These are phyloP conservation scores for Chelonoidis abingdonii DNA, from an alignment of 2,113 vertebrate species.

Conservation along the genomic window DNA sequence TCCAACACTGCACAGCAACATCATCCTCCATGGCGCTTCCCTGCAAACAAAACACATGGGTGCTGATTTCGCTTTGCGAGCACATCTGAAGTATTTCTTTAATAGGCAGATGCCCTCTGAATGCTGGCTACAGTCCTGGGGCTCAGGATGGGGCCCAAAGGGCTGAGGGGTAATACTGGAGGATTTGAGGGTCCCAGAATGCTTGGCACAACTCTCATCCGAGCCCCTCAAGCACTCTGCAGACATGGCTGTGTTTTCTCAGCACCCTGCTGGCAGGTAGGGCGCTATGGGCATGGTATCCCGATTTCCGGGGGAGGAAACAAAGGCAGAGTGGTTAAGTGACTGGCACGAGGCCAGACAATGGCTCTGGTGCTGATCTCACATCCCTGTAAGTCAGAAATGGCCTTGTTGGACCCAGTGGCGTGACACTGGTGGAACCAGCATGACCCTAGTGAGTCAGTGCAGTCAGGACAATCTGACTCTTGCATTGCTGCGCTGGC, in stretches of 20 bases:
- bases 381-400: accelerated
- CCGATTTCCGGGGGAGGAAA: not conserved
- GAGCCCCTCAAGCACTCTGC: not conserved
- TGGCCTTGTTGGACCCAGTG: not conserved
- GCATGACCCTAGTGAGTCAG: not conserved
- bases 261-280: not conserved
- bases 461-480: not conserved
- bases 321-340: not conserved
- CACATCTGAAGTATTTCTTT: not conserved
- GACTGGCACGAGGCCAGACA: not conserved
- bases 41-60: too few species aligned
- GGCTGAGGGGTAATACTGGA: not conserved
- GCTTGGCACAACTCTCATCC: not conserved
- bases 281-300: not conserved
- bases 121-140: too few species aligned
- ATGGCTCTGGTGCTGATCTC: not conserved
- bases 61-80: not conserved
- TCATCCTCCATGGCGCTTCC: not conserved
- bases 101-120: not conserved
- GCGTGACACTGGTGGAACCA: accelerated
- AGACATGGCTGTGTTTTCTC: not conserved
- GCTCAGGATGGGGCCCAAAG: not conserved
- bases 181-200: not conserved
- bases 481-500: not conserved
- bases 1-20: accelerated